Conservation (phyloP, 2,888 invertebrate species). For the Chymomyza fuscimana region DNA sequence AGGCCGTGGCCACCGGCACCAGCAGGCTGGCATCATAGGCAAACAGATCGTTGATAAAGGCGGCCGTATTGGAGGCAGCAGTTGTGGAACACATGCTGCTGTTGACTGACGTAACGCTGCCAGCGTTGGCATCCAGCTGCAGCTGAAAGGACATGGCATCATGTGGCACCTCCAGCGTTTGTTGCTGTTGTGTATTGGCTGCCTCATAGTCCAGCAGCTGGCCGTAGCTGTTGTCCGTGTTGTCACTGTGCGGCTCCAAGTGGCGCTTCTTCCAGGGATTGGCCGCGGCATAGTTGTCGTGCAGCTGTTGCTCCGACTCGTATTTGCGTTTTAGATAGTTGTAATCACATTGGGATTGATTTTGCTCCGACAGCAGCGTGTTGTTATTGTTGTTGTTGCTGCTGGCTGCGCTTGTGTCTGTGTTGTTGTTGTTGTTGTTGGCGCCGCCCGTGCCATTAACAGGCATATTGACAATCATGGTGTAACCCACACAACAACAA, state of each 20-base stretch:
- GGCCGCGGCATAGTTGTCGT: slow-evolving; percentile 28
- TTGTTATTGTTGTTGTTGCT: slow-evolving; percentile 38
- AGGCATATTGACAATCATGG: slow-evolving; percentile 75
- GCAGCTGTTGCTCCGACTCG: slow-evolving; percentile 43
- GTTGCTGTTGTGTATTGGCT: slow-evolving; percentile 20
- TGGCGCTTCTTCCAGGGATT: slow-evolving; percentile 74
- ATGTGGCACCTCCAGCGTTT: slow-evolving; percentile 11
- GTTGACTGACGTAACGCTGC: neutral
- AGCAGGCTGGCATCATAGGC: slow-evolving; percentile 75
- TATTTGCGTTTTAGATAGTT: slow-evolving; percentile 77
- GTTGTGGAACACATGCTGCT: neutral
- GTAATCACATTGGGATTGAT: slow-evolving; percentile 64
- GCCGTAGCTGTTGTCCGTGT: neutral
- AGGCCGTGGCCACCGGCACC: slow-evolving; percentile 57
- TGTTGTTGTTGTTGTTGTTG: neutral
- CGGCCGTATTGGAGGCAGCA: slow-evolving; percentile 26
- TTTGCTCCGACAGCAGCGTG: slow-evolving; percentile 29
- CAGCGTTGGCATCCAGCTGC: slow-evolving; percentile 44
- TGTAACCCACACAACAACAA: neutral
- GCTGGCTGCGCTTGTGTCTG: slow-evolving; percentile 7
- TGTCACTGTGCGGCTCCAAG: slow-evolving; percentile 25
- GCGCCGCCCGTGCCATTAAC: slow-evolving; percentile 49
- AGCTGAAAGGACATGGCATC: slow-evolving; percentile 57
- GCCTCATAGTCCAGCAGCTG: slow-evolving; percentile 46
- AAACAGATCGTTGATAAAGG: slow-evolving; percentile 77